Evolutionary conservation across 1,140 invertebrate genomes (phyloP).

Genomic region (Zaprionus capensis): DNA sequence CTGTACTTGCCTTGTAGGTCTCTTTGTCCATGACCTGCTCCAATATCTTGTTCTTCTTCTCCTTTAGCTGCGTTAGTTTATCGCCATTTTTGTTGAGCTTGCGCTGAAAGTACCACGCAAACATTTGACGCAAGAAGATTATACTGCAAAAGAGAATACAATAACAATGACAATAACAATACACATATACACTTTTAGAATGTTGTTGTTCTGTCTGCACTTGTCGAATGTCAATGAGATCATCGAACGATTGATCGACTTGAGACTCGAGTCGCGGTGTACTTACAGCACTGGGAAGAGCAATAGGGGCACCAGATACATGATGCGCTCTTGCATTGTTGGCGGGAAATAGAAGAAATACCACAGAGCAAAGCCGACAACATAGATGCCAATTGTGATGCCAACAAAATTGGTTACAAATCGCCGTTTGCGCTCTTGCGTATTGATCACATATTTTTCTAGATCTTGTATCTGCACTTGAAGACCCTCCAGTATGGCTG

Average conservation of each 20-base stretch:
- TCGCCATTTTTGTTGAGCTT: slow-evolving; percentile 92
- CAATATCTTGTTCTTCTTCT: slow-evolving; percentile 94
- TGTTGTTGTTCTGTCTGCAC: not conserved
- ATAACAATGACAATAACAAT: slow-evolving; percentile 14
- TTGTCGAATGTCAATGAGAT: slow-evolving; percentile 37
- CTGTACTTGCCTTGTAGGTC: slow-evolving; percentile 94
- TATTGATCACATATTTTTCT: slow-evolving; percentile 91
- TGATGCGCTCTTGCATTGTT: slow-evolving; percentile 88
- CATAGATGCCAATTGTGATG: slow-evolving; percentile 92
- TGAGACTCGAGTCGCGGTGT: slow-evolving; percentile 14
- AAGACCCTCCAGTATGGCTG: slow-evolving; percentile 90
- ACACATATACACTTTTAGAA: not conserved
- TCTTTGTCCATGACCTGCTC: slow-evolving; percentile 99
- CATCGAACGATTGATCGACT: slow-evolving; percentile 15
- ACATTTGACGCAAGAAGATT: slow-evolving; percentile 89
- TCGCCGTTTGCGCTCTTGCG: slow-evolving; percentile 91
- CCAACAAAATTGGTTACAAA: slow-evolving; percentile 92
- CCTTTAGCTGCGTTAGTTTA: slow-evolving; percentile 89
- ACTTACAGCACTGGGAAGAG: slow-evolving; percentile 93
- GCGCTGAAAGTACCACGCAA: slow-evolving; percentile 95
- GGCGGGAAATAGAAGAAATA: slow-evolving; percentile 92
- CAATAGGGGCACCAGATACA: slow-evolving; percentile 90
- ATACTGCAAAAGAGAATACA: slow-evolving; percentile 87
- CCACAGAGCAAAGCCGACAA: slow-evolving; percentile 89
- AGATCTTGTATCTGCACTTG: slow-evolving; percentile 93